These are phyloP conservation scores for Melanchra persicariae DNA, from an alignment of 2,888 invertebrate species.

Conservation along the genomic window DNA sequence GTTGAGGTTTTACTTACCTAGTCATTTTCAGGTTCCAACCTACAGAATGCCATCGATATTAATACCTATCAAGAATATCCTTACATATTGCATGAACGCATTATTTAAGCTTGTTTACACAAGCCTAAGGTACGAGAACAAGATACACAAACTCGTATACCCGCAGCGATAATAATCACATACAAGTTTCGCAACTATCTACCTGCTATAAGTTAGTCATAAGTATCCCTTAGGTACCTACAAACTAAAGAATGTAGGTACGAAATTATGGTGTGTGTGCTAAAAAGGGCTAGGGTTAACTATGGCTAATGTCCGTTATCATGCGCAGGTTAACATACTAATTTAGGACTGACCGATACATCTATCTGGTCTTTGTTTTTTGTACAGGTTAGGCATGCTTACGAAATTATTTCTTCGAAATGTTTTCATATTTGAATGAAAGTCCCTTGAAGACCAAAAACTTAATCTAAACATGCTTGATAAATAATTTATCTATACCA, in stretches of 20 bases:
- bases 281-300: conserved; percentile 52
- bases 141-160: conserved; percentile 58
- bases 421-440: conserved; percentile 14
- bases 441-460: conserved; percentile 1
- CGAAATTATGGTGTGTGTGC: conserved; percentile 49
- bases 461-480: conserved; percentile 1
- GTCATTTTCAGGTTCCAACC: conserved; percentile 11
- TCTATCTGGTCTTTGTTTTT: conserved; percentile 1
- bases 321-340: conserved; percentile 51
- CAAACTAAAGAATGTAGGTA: conserved; percentile 48
- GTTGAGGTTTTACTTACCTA: conserved; percentile 10
- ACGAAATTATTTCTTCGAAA: conserved; percentile 27
- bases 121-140: conserved; percentile 59
- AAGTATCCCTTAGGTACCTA: conserved; percentile 57
- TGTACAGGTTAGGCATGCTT: conserved; percentile 7
- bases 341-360: conserved; percentile 43
- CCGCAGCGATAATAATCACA: conserved; percentile 62
- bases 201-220: conserved; percentile 59
- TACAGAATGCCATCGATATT: conserved; percentile 31
- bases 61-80: conserved; percentile 34
- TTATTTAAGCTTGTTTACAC: conserved; percentile 66
- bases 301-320: conserved; percentile 50
- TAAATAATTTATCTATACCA: not conserved
- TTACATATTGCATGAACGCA: conserved; percentile 48
- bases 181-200: conserved; percentile 64